These are phyloP conservation scores for Dermochelys coriacea DNA, from an alignment of 2,797 vertebrate genomes.

Conservation along the genomic window DNA sequence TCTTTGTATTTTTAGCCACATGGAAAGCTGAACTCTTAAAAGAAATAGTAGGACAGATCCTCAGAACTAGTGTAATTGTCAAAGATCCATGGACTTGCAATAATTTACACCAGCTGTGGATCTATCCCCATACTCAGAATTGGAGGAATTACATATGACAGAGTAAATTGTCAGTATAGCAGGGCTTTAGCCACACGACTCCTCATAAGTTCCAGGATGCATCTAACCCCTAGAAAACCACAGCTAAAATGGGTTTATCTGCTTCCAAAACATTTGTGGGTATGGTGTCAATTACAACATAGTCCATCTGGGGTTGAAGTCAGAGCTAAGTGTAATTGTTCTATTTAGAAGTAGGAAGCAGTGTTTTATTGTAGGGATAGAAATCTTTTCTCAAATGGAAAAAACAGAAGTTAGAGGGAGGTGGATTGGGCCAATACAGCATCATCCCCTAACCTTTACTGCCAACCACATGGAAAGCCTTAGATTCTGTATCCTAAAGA, in stretches of 20 bases:
- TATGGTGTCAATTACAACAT: background rate
- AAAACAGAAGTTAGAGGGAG: background rate
- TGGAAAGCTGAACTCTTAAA: background rate
- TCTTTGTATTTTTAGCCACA: background rate
- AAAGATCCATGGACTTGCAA: background rate
- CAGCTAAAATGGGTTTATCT: background rate
- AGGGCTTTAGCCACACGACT: background rate
- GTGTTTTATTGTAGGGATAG: background rate
- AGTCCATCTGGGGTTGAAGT: background rate
- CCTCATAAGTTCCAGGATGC: background rate
- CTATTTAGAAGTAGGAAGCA: background rate
- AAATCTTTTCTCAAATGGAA: background rate
- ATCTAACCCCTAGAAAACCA: background rate
- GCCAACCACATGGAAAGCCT: background rate
- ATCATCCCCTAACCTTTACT: background rate
- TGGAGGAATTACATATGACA: background rate
- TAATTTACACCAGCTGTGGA: background rate
- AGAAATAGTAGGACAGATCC: background rate
- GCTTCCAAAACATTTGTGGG: background rate
- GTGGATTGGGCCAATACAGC: background rate
- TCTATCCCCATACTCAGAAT: background rate
- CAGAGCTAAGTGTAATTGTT: background rate
- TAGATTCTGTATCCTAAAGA: background rate
- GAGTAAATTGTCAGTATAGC: background rate
- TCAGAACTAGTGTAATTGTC: background rate